Conservation (phyloP, 2,797 vertebrate species). For the Spatula versicolor region DNA sequence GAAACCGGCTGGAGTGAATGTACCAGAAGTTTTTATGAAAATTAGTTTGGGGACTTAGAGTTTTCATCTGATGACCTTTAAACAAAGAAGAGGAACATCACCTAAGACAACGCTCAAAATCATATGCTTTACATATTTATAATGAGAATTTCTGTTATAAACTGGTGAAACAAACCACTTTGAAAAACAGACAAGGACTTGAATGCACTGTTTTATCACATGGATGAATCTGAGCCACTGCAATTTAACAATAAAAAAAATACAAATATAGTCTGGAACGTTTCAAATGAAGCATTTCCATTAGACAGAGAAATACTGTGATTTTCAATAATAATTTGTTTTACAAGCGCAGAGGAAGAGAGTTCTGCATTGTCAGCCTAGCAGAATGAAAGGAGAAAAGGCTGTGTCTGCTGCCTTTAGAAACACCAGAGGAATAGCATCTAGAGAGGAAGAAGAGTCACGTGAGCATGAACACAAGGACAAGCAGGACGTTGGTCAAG, state of each 20-base stretch:
- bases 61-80: not conserved
- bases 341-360: not conserved
- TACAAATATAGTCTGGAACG: not conserved
- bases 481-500: not conserved
- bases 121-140: not conserved
- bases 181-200: not conserved
- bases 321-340: slow-evolving; percentile 10
- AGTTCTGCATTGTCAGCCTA: not conserved
- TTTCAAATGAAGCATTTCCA: not conserved
- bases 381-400: not conserved
- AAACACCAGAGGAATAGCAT: not conserved
- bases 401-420: not conserved
- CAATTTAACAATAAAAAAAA: not conserved
- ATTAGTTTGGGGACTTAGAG: not conserved
- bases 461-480: not conserved
- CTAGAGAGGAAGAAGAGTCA: not conserved
- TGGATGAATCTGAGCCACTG: slow-evolving; percentile 1
- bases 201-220: not conserved
- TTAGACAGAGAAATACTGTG: not conserved
- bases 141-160: not conserved
- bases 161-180: not conserved
- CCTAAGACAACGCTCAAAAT: not conserved
- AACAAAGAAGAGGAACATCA: not conserved
- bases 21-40: not conserved
- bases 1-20: not conserved